These are phyloP conservation scores for Hipparchia sbordonii DNA, from an alignment of 2,888 invertebrate species.

Conservation along the genomic window DNA sequence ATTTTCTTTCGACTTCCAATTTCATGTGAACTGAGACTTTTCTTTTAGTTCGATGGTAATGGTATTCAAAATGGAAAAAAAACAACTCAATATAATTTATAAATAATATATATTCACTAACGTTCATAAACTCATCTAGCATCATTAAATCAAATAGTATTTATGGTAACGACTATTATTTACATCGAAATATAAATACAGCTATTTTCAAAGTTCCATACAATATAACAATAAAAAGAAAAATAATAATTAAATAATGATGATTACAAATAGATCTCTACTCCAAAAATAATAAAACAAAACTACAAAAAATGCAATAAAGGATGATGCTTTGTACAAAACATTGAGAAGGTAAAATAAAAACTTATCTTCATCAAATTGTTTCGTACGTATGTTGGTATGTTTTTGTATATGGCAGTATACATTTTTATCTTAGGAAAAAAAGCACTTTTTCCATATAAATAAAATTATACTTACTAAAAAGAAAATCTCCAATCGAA, in stretches of 20 bases:
- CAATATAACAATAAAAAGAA: slow-evolving; percentile 35
- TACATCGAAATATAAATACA: slow-evolving; percentile 44
- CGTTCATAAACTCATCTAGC: slow-evolving; percentile 65
- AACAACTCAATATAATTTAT: slow-evolving; percentile 47
- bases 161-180: slow-evolving; percentile 49
- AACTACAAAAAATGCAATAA: slow-evolving; percentile 28
- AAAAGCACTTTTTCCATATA: background rate
- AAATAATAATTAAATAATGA: slow-evolving; percentile 30
- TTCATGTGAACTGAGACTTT: too few relatives aligned
- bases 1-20: too few relatives aligned
- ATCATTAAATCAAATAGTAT: slow-evolving; percentile 51
- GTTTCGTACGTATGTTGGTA: background rate
- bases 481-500: background rate
- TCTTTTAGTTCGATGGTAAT: too few relatives aligned
- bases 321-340: slow-evolving; percentile 9
- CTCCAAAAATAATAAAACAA: slow-evolving; percentile 42
- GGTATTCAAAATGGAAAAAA: slow-evolving; percentile 42
- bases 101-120: slow-evolving; percentile 75
- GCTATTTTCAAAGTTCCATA: slow-evolving; percentile 22
- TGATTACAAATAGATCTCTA: slow-evolving; percentile 45
- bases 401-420: slow-evolving; percentile 15
- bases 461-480: slow-evolving; percentile 8
- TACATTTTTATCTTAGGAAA: slow-evolving; percentile 18
- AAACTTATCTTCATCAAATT: slow-evolving; percentile 10
- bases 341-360: slow-evolving; percentile 16